Evolutionary conservation across 1,140 invertebrate species (phyloP).

Genomic region (Drosophila arawakana): DNA sequence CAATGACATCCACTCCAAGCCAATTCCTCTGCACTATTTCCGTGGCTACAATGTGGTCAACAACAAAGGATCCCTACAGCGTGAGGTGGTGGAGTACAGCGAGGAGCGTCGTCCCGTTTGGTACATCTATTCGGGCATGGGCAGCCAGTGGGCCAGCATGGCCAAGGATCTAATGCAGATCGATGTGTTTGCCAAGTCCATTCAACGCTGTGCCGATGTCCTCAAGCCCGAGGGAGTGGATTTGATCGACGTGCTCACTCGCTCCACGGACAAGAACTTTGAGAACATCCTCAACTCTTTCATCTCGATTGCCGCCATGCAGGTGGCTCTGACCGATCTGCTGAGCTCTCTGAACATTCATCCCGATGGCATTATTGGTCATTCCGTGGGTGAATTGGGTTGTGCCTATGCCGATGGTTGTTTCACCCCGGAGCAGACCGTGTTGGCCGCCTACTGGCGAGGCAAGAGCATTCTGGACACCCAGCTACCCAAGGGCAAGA

Average conservation of each 20-base stretch:
- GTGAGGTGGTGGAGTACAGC: constrained; percentile 82
- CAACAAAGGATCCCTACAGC: constrained; percentile 71
- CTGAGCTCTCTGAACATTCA: constrained; percentile 91
- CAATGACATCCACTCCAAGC: constrained; percentile 89
- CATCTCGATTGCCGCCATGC: constrained; percentile 96
- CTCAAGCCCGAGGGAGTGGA: constrained; percentile 92
- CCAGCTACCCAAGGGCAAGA: constrained; percentile 89
- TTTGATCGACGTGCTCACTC: constrained; percentile 92
- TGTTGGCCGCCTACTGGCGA: constrained; percentile 96
- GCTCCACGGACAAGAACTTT: constrained; percentile 90
- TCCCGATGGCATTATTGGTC: constrained; percentile 97
- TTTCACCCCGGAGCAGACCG: constrained; percentile 96
- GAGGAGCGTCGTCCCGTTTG: constrained; percentile 92
- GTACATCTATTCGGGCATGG: constrained; percentile 98
- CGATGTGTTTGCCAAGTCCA: constrained; percentile 91
- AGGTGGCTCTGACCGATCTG: constrained; percentile 96
- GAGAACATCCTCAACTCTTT: constrained; percentile 95
- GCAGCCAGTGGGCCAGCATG: constrained; percentile 98
- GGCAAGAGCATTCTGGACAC: constrained; percentile 94
- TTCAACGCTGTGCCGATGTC: constrained; percentile 90
- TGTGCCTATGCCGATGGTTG: constrained; percentile 99
- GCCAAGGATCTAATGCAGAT: constrained; percentile 92
- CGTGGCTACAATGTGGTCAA: constrained; percentile 92
- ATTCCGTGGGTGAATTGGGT: constrained; percentile 96
- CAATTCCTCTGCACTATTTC: constrained; percentile 89